phyloP scores from a whole-genome alignment of 2,113 vertebrate genomes.

The Panurus biarmicus region DNA sequence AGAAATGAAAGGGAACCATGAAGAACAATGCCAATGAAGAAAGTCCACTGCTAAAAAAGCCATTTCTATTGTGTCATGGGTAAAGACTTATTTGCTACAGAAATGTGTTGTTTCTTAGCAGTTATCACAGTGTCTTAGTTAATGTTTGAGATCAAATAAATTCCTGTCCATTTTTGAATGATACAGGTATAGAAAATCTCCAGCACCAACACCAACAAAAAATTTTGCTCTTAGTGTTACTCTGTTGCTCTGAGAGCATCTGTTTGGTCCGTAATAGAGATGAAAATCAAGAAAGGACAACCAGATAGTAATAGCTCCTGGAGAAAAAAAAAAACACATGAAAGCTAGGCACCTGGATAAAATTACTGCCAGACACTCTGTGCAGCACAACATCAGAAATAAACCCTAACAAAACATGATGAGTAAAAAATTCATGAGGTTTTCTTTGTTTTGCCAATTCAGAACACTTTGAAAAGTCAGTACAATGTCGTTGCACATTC shows the following conservation, averaged over 20 bases:
- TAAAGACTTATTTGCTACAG: neutral
- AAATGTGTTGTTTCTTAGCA: neutral
- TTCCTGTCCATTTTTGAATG: neutral
- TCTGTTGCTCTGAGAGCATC: neutral
- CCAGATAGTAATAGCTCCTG: neutral
- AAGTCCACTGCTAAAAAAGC: neutral
- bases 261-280: neutral
- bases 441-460: neutral
- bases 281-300: neutral
- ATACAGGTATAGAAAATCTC: neutral
- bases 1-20: neutral
- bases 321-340: neutral
- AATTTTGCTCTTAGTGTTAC: neutral
- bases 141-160: neutral
- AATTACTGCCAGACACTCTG: neutral
- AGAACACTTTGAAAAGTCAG: neutral
- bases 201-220: neutral
- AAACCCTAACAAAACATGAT: neutral
- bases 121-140: neutral
- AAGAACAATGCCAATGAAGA: neutral
- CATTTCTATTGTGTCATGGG: neutral
- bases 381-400: neutral
- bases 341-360: neutral
- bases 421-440: neutral
- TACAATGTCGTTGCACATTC: neutral